phyloP scores from a whole-genome alignment of 92 coral and sea anemone species.

The Porites lobata region DNA sequence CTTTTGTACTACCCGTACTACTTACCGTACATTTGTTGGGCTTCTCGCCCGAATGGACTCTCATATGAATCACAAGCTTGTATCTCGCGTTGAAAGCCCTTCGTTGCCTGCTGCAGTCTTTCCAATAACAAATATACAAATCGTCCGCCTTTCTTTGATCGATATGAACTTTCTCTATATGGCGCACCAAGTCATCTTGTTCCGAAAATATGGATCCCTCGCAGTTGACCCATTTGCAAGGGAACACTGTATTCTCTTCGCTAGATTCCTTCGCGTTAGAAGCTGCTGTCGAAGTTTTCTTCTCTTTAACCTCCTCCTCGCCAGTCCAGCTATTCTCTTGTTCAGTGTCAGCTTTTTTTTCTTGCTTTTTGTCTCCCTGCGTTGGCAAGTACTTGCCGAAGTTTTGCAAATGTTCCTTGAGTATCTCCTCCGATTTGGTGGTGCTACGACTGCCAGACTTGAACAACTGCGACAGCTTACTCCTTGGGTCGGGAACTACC shows the following conservation, averaged over 20 bases:
- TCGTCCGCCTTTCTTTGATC: constrained; percentile 99
- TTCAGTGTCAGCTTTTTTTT: constrained; percentile 48
- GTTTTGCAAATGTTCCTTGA: constrained; percentile 86
- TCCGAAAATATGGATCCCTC: constrained; percentile 84
- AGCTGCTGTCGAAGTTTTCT: constrained; percentile 54
- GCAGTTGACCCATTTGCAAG: constrained; percentile 93
- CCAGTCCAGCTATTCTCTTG: constrained; percentile 61
- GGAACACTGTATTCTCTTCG: constrained; percentile 67
- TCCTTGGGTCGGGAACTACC: constrained; percentile 85
- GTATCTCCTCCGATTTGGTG: constrained; percentile 87
- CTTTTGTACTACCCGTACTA: constrained; percentile 13
- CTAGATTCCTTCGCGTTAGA: constrained; percentile 57
- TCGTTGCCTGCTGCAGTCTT: constrained; percentile 93
- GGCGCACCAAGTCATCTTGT: constrained; percentile 96
- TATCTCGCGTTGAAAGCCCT: constrained; percentile 95
- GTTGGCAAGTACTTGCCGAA: constrained; percentile 78
- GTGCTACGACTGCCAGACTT: constrained; percentile 62
- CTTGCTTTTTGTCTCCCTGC: constrained; percentile 67
- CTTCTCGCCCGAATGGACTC: constrained; percentile 99
- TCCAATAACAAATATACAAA: constrained; percentile 97
- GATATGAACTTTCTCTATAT: constrained; percentile 98
- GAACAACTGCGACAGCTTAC: constrained; percentile 77
- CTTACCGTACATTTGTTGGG: constrained; percentile 99
- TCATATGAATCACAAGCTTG: constrained; percentile 92
- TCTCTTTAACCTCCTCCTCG: constrained; percentile 63